Evolutionary conservation across 2,888 invertebrate genomes (phyloP).

Genomic region (Pinctada fucata): DNA sequence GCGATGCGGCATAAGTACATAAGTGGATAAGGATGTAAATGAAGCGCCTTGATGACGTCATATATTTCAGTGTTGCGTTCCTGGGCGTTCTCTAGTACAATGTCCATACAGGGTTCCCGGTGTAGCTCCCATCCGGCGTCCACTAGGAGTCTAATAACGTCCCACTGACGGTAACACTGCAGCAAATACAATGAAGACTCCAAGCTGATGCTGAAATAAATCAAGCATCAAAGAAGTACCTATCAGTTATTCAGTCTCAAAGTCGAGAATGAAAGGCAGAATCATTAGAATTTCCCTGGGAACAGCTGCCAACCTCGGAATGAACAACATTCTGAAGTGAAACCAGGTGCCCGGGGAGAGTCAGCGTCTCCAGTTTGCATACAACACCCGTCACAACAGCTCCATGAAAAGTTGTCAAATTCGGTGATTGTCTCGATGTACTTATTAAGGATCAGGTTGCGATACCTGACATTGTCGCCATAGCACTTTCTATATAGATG

Average conservation of each 20-base stretch:
- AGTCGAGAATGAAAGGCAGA: neutral
- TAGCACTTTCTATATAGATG: too few relatives aligned
- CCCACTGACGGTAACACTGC: conserved; percentile 1
- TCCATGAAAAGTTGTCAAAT: too few relatives aligned
- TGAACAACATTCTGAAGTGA: too few relatives aligned
- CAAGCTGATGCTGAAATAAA: neutral
- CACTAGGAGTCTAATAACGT: neutral
- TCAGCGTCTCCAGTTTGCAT: too few relatives aligned
- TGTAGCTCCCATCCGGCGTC: neutral
- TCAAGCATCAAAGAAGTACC: neutral
- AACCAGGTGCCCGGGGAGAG: too few relatives aligned
- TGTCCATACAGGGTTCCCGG: neutral
- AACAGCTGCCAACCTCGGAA: too few relatives aligned
- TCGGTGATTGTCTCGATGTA: too few relatives aligned
- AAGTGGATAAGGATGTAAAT: neutral
- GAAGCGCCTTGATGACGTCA: neutral
- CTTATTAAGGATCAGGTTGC: too few relatives aligned
- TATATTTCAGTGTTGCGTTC: neutral
- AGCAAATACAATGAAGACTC: neutral
- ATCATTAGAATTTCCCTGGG: neutral
- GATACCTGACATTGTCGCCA: too few relatives aligned
- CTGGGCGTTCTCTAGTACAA: neutral
- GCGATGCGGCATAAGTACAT: neutral
- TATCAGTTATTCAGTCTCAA: neutral
- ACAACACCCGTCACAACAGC: too few relatives aligned